A percentile compares a stretch with the other conserved stretches of the same genome.
Conservation (phyloP, 2,888 invertebrate genomes). For the Caenorhabditis uteleia region DNA sequence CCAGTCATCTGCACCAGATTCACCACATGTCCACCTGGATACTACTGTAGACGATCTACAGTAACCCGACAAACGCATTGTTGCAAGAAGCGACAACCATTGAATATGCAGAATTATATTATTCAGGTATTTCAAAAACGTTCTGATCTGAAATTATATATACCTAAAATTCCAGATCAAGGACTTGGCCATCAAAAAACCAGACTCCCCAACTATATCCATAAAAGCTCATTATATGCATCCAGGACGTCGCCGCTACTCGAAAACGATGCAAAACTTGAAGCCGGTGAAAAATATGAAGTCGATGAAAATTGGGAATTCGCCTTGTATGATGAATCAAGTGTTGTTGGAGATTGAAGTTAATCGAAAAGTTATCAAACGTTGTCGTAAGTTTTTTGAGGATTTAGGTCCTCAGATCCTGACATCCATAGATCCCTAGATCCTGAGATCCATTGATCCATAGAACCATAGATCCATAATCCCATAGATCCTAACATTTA, state of each 20-base stretch:
- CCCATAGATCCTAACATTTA: no score
- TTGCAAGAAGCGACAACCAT: conserved; percentile 37
- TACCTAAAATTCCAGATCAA: conserved; percentile 20
- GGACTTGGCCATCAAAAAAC: conserved; percentile 21
- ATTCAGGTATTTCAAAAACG: conserved; percentile 25
- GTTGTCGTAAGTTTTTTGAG: conserved; percentile 47
- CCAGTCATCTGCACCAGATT: conserved; percentile 49
- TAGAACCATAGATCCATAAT: no score
- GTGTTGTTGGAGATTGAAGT: conserved; percentile 46
- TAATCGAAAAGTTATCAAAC: conserved; percentile 42
- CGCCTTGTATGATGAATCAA: conserved; percentile 40
- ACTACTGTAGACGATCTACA: conserved; percentile 41
- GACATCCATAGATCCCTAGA: no score
- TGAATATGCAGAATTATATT: conserved; percentile 48
- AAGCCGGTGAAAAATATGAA: conserved; percentile 26
- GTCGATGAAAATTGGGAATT: neutral
- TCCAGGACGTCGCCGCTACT: conserved; percentile 23
- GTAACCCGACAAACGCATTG: conserved; percentile 45
- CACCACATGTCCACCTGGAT: conserved; percentile 44
- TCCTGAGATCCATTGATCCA: no score
- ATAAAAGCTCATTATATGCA: conserved; percentile 28
- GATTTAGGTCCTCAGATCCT: neutral
- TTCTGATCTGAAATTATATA: neutral
- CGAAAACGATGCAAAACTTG: neutral
- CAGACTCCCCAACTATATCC: conserved; percentile 15